phyloP scores from a whole-genome alignment of 2,797 vertebrate species.

The Megalops cyprinoides region DNA sequence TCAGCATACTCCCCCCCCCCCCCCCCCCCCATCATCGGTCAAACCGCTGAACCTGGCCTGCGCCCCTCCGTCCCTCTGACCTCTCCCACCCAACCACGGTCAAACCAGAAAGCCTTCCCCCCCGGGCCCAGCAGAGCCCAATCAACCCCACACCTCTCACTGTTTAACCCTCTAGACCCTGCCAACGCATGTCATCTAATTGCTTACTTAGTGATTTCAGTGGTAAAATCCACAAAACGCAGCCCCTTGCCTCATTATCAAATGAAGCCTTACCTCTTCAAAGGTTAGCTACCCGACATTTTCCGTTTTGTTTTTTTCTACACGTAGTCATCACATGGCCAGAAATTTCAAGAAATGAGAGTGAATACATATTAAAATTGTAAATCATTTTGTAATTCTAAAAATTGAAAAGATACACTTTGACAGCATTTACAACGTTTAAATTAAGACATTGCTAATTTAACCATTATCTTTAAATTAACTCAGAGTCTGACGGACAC shows the following conservation, averaged over 20 bases:
- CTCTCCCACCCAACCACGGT: neutral
- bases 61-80: neutral
- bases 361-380: too few relatives aligned
- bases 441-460: too few relatives aligned
- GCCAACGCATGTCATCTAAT: neutral
- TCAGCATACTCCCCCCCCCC: neutral
- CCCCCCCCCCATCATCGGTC: neutral
- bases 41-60: too few relatives aligned
- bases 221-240: neutral
- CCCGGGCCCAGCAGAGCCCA: too few relatives aligned
- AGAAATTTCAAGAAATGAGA: neutral
- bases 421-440: neutral
- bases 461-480: too few relatives aligned
- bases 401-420: neutral
- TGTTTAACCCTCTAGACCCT: neutral
- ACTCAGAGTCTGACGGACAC: too few relatives aligned
- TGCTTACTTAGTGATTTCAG: neutral
- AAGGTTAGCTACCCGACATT: too few relatives aligned
- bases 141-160: neutral
- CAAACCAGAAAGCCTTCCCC: too few relatives aligned
- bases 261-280: too few relatives aligned
- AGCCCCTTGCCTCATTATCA: neutral
- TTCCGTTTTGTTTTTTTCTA: too few relatives aligned
- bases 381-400: too few relatives aligned
- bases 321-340: too few relatives aligned